Conservation (phyloP, 2,888 invertebrate genomes). For the Platycnemis pennipes region DNA sequence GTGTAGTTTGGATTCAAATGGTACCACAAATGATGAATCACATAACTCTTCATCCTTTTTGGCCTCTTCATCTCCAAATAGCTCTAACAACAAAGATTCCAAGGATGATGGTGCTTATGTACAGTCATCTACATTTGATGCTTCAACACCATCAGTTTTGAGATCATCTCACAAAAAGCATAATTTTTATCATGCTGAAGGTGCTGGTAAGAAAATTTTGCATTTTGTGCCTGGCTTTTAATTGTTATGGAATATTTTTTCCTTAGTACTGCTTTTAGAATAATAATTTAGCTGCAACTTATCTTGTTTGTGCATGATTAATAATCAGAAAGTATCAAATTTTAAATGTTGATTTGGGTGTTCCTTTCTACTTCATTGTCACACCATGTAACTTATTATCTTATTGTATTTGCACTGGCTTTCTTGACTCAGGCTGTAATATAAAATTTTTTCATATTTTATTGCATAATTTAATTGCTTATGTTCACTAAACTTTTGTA, state of each 20-base stretch:
- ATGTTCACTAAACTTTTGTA: neutral
- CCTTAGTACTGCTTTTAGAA: no score
- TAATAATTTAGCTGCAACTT: neutral
- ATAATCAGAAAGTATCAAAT: neutral
- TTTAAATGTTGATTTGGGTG: neutral
- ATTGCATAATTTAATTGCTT: neutral
- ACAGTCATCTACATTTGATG: neutral
- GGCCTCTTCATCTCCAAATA: neutral
- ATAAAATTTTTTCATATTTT: neutral
- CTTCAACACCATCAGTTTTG: neutral
- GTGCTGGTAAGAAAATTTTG: constrained; percentile 17
- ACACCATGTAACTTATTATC: neutral
- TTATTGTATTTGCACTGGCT: neutral
- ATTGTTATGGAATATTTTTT: no score
- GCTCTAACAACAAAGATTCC: constrained; percentile 25
- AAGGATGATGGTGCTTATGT: neutral
- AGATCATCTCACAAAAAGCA: neutral
- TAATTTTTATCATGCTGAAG: neutral
- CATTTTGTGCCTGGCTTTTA: neutral
- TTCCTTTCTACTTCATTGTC: neutral
- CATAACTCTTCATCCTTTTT: neutral
- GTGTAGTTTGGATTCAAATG: neutral
- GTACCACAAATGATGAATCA: constrained; percentile 2
- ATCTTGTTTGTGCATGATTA: neutral
- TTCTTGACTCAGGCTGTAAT: neutral